phyloP scores from a whole-genome alignment of 2,113 vertebrate genomes.

The Colistium nudipinnis region DNA sequence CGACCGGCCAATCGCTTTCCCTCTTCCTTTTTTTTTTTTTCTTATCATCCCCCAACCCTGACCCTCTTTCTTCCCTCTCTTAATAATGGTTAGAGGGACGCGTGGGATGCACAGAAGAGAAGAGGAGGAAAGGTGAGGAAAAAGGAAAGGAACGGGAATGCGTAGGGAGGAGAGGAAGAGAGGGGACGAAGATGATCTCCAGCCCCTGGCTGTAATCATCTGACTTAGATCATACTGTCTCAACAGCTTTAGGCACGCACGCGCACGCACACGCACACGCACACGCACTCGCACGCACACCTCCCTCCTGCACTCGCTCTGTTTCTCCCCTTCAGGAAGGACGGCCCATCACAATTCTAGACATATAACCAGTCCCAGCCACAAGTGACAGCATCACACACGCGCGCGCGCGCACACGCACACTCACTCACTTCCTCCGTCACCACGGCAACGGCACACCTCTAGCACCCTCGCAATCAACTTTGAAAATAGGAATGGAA shows the following conservation, averaged over 20 bases:
- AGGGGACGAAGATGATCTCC: too few relatives aligned
- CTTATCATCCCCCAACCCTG: too few relatives aligned
- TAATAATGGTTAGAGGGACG: slow-evolving; percentile 11
- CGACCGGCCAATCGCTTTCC: background rate
- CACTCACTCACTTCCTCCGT: slow-evolving; percentile 43
- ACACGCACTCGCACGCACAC: slow-evolving; percentile 7
- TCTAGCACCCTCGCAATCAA: slow-evolving; percentile 56
- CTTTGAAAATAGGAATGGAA: slow-evolving; percentile 50
- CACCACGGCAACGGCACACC: slow-evolving; percentile 62
- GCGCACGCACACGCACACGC: slow-evolving; percentile 15
- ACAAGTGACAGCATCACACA: slow-evolving; percentile 74
- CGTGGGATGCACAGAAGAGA: background rate
- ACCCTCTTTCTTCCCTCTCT: background rate
- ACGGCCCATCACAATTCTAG: slow-evolving; percentile 77
- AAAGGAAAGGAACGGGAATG: background rate
- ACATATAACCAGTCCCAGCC: slow-evolving; percentile 79
- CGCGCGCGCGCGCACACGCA: slow-evolving; percentile 27
- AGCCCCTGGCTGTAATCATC: slow-evolving; percentile 17
- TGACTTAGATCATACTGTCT: slow-evolving; percentile 29
- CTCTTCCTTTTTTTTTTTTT: slow-evolving; percentile 1
- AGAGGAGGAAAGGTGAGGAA: background rate
- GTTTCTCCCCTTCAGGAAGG: slow-evolving; percentile 53
- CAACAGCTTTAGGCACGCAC: slow-evolving; percentile 8
- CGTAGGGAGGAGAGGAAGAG: background rate
- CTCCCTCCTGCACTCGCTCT: slow-evolving; percentile 35